Evolutionary conservation across 1,140 invertebrate genomes (phyloP).

Genomic region (Pogonognathellus flavescens): DNA sequence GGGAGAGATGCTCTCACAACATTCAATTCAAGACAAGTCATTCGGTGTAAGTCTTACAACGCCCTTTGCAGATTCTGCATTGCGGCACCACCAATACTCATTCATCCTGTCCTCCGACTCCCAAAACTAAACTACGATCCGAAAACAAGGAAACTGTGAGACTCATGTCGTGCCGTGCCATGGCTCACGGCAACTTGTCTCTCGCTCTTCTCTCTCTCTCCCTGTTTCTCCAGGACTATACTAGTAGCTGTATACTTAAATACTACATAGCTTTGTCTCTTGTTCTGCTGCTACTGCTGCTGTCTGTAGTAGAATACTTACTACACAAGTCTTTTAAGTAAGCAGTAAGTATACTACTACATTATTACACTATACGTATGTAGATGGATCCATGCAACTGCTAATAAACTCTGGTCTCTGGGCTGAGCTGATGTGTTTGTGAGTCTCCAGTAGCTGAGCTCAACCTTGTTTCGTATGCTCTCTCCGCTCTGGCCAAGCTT

Average conservation of each 20-base stretch:
- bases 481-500: neutral
- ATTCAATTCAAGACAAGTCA: conserved; percentile 33
- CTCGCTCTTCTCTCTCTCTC: neutral
- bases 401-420: conserved; percentile 24
- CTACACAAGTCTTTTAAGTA: neutral
- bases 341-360: neutral
- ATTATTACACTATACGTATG: neutral
- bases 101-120: conserved; percentile 47
- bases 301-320: neutral
- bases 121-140: conserved; percentile 28
- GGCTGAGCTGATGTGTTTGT: neutral
- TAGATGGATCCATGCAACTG: conserved; percentile 13
- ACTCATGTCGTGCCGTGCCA: conserved; percentile 40
- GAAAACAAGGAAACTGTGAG: conserved; percentile 30
- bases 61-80: conserved; percentile 49
- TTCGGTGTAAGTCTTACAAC: conserved; percentile 45
- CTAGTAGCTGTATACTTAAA: neutral
- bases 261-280: neutral
- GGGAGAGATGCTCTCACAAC: conserved; percentile 19
- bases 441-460: neutral
- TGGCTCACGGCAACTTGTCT: conserved; percentile 45
- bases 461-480: neutral
- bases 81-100: conserved; percentile 39
- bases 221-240: neutral
- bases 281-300: neutral